Percentiles rank a stretch among this genome's conserved stretches.
phyloP scores from a whole-genome alignment of 2,888 invertebrate genomes.

The Cabera pusaria region DNA sequence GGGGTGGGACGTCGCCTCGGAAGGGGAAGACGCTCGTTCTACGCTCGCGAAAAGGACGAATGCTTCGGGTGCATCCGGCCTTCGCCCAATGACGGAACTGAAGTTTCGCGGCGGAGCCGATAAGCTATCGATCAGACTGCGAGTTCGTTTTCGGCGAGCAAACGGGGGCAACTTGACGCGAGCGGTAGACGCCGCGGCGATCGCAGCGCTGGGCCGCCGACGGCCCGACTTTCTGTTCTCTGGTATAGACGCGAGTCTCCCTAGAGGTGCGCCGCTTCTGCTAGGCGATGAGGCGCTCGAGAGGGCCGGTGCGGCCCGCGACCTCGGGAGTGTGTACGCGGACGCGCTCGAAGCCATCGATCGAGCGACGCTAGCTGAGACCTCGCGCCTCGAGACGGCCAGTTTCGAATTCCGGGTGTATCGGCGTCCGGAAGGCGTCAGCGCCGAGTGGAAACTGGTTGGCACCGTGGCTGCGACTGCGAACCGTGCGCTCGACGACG shows the following conservation, averaged over 20 bases:
- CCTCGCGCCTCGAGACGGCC: conserved; percentile 27
- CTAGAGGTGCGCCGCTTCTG: conserved; percentile 28
- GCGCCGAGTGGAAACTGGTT: conserved; percentile 38
- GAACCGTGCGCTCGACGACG: conserved; percentile 34
- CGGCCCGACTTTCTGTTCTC: conserved; percentile 9
- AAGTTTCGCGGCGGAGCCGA: no score
- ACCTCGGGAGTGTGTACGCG: conserved; percentile 16
- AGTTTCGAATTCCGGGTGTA: conserved; percentile 40
- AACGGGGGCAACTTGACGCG: no score
- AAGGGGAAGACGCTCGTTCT: conserved; percentile 15
- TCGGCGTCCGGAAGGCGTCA: conserved; percentile 29
- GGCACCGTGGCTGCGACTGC: conserved; percentile 37
- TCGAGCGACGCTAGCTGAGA: conserved; percentile 21
- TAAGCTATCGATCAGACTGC: no score
- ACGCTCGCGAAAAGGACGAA: conserved; percentile 5
- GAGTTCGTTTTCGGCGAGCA: no score
- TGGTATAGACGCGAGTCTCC: conserved; percentile 16
- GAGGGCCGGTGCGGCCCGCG: conserved; percentile 5
- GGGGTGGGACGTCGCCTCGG: background rate
- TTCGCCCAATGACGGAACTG: no score
- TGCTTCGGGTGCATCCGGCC: no score
- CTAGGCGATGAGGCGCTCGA: conserved; percentile 31
- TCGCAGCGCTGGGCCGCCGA: no score
- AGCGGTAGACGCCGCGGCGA: no score
- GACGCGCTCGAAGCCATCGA: conserved; percentile 22